phyloP scores from a whole-genome alignment of 2,113 vertebrate species.

The Lipotes vexillifer region DNA sequence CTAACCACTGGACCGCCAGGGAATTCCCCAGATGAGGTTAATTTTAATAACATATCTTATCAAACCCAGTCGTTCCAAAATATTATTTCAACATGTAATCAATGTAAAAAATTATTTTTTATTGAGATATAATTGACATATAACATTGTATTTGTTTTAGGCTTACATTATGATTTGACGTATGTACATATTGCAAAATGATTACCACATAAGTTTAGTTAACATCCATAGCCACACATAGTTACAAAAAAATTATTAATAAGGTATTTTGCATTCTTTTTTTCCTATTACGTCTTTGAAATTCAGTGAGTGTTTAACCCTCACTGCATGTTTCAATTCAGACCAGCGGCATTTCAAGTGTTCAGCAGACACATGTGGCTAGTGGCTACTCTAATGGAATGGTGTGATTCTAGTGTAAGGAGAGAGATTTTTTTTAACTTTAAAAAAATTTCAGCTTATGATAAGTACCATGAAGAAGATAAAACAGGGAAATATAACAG shows the following conservation, averaged over 20 bases:
- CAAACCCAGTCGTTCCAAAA: background rate
- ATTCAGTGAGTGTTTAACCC: background rate
- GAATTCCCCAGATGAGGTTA: background rate
- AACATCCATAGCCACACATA: background rate
- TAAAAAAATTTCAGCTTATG: background rate
- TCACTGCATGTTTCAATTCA: background rate
- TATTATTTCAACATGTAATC: background rate
- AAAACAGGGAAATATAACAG: background rate
- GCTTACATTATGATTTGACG: background rate
- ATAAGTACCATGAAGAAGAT: background rate
- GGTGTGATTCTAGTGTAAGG: background rate
- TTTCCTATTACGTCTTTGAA: background rate
- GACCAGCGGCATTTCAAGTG: background rate
- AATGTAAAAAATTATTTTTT: background rate
- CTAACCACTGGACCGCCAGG: background rate
- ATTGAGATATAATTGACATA: background rate
- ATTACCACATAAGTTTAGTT: background rate
- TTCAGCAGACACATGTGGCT: background rate
- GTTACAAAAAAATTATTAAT: background rate
- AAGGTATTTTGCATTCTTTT: background rate
- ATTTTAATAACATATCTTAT: background rate
- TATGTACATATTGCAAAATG: background rate
- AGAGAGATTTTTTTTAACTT: background rate
- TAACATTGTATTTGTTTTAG: background rate
- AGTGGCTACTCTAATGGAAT: background rate